These are phyloP conservation scores for Drosophila suboccidentalis DNA, from an alignment of 2,888 invertebrate species.

Conservation along the genomic window DNA sequence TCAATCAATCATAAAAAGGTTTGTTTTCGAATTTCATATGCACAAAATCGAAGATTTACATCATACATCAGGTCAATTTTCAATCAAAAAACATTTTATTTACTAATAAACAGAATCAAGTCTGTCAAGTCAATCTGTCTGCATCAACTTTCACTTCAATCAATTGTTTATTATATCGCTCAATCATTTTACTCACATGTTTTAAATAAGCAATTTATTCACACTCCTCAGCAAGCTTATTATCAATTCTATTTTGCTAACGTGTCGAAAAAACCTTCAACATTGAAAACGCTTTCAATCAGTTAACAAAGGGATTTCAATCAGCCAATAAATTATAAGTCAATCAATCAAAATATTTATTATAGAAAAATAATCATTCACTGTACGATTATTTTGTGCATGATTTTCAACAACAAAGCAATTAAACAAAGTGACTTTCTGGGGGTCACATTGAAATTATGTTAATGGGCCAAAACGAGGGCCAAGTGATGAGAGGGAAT, in stretches of 20 bases:
- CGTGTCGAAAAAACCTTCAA: neutral
- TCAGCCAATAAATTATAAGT: conserved; percentile 43
- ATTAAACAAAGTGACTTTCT: conserved; percentile 44
- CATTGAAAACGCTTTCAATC: conserved; percentile 18
- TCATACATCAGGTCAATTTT: neutral
- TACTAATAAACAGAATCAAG: too few species aligned
- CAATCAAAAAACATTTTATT: neutral
- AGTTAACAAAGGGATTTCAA: conserved; percentile 29
- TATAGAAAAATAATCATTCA: conserved; percentile 8
- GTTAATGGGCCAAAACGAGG: conserved; percentile 31
- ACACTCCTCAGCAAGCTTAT: neutral
- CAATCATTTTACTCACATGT: too few species aligned
- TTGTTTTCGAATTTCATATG: too few species aligned
- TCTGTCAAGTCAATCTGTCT: neutral
- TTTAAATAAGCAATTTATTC: too few species aligned
- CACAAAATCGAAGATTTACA: neutral
- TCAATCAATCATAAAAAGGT: neutral
- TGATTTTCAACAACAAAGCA: conserved; percentile 43
- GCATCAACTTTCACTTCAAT: neutral
- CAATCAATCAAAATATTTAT: conserved; percentile 42
- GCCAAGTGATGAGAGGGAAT: neutral
- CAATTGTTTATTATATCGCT: too few species aligned
- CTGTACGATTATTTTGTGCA: conserved; percentile 9
- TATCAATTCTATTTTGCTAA: conserved; percentile 12
- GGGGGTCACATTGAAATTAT: conserved; percentile 46